phyloP scores from a whole-genome alignment of 2,797 vertebrate genomes.

The Alcedo quadribrachys region DNA sequence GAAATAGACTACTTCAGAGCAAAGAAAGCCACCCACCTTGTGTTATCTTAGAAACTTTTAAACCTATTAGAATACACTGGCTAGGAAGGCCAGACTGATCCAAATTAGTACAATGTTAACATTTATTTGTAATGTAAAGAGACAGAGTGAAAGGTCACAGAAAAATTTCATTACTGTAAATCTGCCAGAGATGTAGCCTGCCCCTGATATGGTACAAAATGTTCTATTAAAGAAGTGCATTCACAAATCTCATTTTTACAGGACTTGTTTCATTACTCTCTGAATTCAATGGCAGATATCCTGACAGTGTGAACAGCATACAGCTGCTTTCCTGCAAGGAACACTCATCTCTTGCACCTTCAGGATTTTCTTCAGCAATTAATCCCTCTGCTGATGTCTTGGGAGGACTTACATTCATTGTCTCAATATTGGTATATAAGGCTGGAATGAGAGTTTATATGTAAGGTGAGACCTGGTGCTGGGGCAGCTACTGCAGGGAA shows the following conservation, averaged over 20 bases:
- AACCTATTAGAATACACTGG: conserved; percentile 27
- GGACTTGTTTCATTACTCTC: not conserved
- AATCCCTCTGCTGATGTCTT: not conserved
- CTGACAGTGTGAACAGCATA: not conserved
- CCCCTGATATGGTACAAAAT: not conserved
- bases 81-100: conserved; percentile 44
- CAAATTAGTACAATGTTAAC: conserved; percentile 61
- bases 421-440: not conserved
- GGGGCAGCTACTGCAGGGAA: not conserved
- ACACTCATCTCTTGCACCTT: not conserved
- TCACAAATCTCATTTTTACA: not conserved
- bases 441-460: fast-evolving
- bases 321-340: not conserved
- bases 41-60: conserved; percentile 39
- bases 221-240: not conserved
- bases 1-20: conserved; percentile 44
- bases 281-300: not conserved
- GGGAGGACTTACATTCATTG: not conserved
- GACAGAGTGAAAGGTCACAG: conserved; percentile 48
- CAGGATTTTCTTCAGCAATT: not conserved
- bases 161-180: conserved; percentile 51
- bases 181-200: not conserved
- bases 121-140: conserved; percentile 64
- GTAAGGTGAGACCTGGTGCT: not conserved
- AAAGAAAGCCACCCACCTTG: conserved; percentile 20